These are phyloP conservation scores for Calephelis virginiensis DNA, from an alignment of 1,140 invertebrate genomes.

Conservation along the genomic window DNA sequence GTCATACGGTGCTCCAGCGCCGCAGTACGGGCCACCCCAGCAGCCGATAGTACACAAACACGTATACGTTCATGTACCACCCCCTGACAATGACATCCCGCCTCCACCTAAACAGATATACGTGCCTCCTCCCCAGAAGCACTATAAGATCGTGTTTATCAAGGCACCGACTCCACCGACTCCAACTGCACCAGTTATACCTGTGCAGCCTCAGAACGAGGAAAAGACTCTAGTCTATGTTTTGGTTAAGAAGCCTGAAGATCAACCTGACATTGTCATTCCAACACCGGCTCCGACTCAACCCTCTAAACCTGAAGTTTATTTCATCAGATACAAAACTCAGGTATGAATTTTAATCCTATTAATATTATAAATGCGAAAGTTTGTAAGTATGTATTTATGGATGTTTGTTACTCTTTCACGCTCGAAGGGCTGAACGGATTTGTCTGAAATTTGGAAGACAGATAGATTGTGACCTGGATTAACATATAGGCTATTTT, in stretches of 20 bases:
- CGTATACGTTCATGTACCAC: slow-evolving; percentile 92
- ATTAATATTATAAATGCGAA: too few species aligned
- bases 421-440: too few species aligned
- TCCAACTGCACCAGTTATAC: slow-evolving; percentile 86
- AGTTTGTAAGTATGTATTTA: too few species aligned
- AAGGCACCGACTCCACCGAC: slow-evolving; percentile 90
- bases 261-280: slow-evolving; percentile 87
- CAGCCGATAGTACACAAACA: slow-evolving; percentile 91
- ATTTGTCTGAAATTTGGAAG: too few species aligned
- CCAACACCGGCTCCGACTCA: slow-evolving; percentile 89
- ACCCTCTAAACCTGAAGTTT: slow-evolving; percentile 91
- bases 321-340: slow-evolving; percentile 93
- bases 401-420: too few species aligned
- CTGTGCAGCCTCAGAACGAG: slow-evolving; percentile 88
- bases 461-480: too few species aligned
- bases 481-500: too few species aligned
- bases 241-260: slow-evolving; percentile 92
- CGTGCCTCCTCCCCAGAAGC: slow-evolving; percentile 88
- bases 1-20: slow-evolving; percentile 62
- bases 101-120: slow-evolving; percentile 81
- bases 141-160: slow-evolving; percentile 94
- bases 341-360: slow-evolving; percentile 78
- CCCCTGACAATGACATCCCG: slow-evolving; percentile 87
- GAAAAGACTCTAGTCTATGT: slow-evolving; percentile 94
- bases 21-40: slow-evolving; percentile 85